Percentiles rank a stretch among this genome's conserved stretches.
Evolutionary conservation across 1,140 invertebrate genomes (phyloP).

Genomic region (Notospermus geniculatus): DNA sequence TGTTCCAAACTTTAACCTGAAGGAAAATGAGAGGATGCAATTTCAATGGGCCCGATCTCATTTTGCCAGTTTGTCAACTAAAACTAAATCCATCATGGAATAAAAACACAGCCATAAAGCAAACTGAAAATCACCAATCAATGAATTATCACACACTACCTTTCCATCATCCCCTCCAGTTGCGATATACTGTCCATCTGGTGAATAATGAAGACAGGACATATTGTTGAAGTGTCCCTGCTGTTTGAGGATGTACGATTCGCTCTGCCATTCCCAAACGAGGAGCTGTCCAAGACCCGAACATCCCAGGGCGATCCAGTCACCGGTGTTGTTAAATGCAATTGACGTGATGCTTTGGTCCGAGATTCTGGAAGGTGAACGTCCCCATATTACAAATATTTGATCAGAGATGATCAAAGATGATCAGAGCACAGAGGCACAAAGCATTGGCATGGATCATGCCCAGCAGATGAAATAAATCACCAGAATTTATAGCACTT

Average conservation of each 20-base stretch:
- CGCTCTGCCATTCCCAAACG: constrained; percentile 99
- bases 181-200: constrained; percentile 84
- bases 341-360: constrained; percentile 77
- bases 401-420: background rate
- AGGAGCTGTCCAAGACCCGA: constrained; percentile 79
- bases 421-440: background rate
- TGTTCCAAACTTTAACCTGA: constrained; percentile 91
- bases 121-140: too few relatives aligned
- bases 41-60: too few relatives aligned
- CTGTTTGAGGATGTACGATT: constrained; percentile 97
- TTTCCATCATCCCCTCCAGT: constrained; percentile 95
- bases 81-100: too few relatives aligned
- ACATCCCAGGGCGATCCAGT: constrained; percentile 85
- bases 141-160: too few relatives aligned
- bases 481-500: too few relatives aligned
- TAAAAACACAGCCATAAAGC: too few relatives aligned
- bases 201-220: constrained; percentile 80
- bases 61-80: too few relatives aligned
- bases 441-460: background rate
- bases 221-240: constrained; percentile 90
- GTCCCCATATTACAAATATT: background rate
- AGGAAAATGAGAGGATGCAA: constrained; percentile 19
- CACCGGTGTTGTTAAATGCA: constrained; percentile 79
- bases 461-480: too few relatives aligned
- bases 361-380: constrained; percentile 49